These are phyloP conservation scores for Heliopora coerulea DNA, from an alignment of 92 coral and sea anemone genomes.

Conservation along the genomic window DNA sequence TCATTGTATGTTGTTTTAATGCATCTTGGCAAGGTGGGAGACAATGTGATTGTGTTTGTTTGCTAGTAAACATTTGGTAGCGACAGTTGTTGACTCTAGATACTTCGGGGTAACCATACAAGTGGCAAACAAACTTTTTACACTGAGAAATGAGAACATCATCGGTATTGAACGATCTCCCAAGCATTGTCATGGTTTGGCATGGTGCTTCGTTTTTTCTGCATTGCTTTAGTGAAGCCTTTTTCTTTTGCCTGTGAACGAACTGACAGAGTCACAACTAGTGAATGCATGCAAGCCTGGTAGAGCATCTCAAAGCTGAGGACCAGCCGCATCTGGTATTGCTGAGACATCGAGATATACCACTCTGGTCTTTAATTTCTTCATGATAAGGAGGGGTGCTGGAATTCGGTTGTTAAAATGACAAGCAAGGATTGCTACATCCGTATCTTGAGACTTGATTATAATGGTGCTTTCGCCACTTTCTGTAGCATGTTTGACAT, in stretches of 20 bases:
- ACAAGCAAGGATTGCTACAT: constrained; percentile 21
- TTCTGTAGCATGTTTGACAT: too few species aligned
- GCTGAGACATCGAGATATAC: constrained; percentile 14
- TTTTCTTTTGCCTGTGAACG: too few species aligned
- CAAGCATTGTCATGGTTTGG: too few species aligned
- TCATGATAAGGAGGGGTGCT: constrained; percentile 22
- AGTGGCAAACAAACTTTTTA: constrained; percentile 43
- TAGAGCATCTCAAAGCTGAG: constrained; percentile 13
- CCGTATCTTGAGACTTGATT: constrained; percentile 43
- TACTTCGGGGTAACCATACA: constrained; percentile 39
- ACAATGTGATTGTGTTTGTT: too few species aligned
- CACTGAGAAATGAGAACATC: constrained; percentile 29
- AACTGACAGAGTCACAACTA: too few species aligned
- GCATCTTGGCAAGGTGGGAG: constrained; percentile 62
- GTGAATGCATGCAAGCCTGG: constrained; percentile 48
- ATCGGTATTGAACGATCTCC: constrained; percentile 26
- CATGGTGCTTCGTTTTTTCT: too few species aligned
- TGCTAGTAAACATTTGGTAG: too few species aligned
- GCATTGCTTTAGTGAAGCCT: too few species aligned
- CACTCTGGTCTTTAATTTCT: constrained; percentile 33
- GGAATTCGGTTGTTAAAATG: constrained; percentile 25
- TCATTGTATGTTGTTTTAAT: constrained; percentile 41
- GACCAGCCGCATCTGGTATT: constrained; percentile 24
- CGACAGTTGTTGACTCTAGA: too few species aligned
- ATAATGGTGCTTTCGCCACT: too few species aligned